These are phyloP conservation scores for Leptonema lineaticorne DNA, from an alignment of 1,140 invertebrate genomes.

Conservation along the genomic window DNA sequence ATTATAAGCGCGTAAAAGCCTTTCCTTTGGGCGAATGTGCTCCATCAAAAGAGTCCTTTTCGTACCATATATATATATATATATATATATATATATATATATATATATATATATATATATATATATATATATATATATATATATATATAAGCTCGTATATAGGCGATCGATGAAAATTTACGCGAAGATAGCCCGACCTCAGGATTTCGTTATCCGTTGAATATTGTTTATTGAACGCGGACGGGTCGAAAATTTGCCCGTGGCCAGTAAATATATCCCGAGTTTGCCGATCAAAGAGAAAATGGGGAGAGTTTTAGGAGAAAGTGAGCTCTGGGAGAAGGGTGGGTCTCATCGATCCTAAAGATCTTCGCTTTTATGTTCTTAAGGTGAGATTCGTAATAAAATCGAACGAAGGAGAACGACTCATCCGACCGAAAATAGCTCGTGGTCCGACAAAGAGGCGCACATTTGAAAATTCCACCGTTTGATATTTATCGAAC, in stretches of 20 bases:
- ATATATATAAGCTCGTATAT: neutral
- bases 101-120: neutral
- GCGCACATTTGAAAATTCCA: neutral
- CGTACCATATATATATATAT: too few relatives aligned
- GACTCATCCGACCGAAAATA: slow-evolving; percentile 10
- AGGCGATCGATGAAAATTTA: neutral
- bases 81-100: neutral
- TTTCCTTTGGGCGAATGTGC: too few relatives aligned
- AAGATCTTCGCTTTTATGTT: slow-evolving; percentile 10
- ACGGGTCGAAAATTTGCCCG: neutral
- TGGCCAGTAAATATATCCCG: neutral
- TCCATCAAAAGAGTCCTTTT: too few relatives aligned
- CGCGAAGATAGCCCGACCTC: neutral
- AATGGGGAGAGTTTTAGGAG: neutral
- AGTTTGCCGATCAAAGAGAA: neutral
- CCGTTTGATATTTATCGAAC: slow-evolving; percentile 19
- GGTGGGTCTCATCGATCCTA: neutral
- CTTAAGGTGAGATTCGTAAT: slow-evolving; percentile 11
- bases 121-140: neutral
- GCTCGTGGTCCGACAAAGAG: neutral
- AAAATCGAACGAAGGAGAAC: neutral
- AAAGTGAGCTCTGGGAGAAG: neutral
- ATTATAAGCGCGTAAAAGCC: too few relatives aligned
- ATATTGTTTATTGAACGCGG: slow-evolving; percentile 3
- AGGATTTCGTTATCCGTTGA: neutral